phyloP scores from a whole-genome alignment of 2,888 invertebrate genomes.

The Laspeyria flexula region DNA sequence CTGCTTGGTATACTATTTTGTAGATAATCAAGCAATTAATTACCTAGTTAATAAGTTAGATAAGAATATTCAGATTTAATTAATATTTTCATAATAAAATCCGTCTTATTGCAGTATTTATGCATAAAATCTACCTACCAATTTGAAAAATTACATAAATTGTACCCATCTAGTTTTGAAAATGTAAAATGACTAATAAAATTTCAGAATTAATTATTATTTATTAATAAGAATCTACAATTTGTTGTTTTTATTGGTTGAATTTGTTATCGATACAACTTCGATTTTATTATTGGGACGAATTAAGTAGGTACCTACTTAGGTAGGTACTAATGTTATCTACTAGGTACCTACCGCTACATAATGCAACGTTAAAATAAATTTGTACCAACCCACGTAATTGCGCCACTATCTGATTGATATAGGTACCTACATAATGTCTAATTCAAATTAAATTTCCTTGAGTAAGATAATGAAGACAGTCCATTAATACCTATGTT shows the following conservation, averaged over 20 bases:
- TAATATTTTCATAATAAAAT: slow-evolving; percentile 42
- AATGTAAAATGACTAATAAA: too few species aligned
- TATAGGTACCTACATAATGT: neutral
- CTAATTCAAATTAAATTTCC: slow-evolving; percentile 6
- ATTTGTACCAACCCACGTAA: slow-evolving; percentile 27
- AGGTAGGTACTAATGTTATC: too few species aligned
- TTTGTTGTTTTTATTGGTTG: slow-evolving; percentile 9
- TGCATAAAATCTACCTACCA: slow-evolving; percentile 7
- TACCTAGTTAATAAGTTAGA: slow-evolving; percentile 39
- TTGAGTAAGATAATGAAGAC: neutral
- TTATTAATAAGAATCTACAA: too few species aligned
- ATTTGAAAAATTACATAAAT: neutral
- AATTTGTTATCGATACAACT: slow-evolving; percentile 11
- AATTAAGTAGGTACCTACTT: neutral
- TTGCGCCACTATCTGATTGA: slow-evolving; percentile 19
- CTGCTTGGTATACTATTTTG: slow-evolving; percentile 29
- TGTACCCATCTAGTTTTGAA: slow-evolving; percentile 1
- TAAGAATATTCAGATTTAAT: slow-evolving; percentile 27
- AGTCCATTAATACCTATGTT: neutral
- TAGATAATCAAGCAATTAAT: slow-evolving; percentile 49
- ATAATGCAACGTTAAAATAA: too few species aligned
- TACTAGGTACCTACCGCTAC: too few species aligned
- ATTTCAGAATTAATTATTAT: too few species aligned
- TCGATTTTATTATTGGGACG: neutral
- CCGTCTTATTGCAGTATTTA: slow-evolving; percentile 22